Base-by-base conservation (phyloP, 1,140 invertebrate genomes). In the Proales similis region DNA sequence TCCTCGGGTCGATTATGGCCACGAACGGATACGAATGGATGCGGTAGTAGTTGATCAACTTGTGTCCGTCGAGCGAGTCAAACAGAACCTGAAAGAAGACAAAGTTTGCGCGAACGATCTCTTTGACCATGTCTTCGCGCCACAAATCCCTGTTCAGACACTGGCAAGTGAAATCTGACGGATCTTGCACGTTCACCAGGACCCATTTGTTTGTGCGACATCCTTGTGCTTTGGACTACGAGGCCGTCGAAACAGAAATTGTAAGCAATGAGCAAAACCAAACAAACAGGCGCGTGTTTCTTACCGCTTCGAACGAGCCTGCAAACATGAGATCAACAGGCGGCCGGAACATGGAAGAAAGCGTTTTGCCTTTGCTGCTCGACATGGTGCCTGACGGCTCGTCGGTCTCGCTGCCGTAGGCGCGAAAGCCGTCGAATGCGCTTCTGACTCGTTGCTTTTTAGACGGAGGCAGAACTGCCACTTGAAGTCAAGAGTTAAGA, bases 1-100 rank as follows among this genome's bases (percentile, higher is more conserved):
- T 87, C 68, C 83, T 77, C 20, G 85, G 85, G 77, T 87, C 86
- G 53, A 87, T 74, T 7, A 87, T 76, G 64, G 84, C 83, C 63
- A 87, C 72, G 69, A 86, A 84, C 3, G 85, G 86, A 70, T 81
- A 84, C n/a, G 77, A 68, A 4, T 69, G 69, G 19, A 85, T 80
- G 24, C 81, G 81, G 69, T 87, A 87, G 70, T 86, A 86, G 65
- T 82, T 80, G 57, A 81, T 81, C 66, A 83, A 85, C 19, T 82
- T 76, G 19, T 78, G 74, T 7, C 85, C 86, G 66, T 86, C 84
- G 5, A 77, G 75, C 62, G 82, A 81, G 69, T 84, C 83, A 53
- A 81, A 79, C 66, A 84, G 82, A 24, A 84, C 81, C 82, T 84
- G 63, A 17, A 70, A 68, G 30, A 64, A 63, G 51, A 53, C 33